These are phyloP conservation scores for Ochropleura leucogaster DNA, from an alignment of 2,888 invertebrate genomes.

Conservation along the genomic window DNA sequence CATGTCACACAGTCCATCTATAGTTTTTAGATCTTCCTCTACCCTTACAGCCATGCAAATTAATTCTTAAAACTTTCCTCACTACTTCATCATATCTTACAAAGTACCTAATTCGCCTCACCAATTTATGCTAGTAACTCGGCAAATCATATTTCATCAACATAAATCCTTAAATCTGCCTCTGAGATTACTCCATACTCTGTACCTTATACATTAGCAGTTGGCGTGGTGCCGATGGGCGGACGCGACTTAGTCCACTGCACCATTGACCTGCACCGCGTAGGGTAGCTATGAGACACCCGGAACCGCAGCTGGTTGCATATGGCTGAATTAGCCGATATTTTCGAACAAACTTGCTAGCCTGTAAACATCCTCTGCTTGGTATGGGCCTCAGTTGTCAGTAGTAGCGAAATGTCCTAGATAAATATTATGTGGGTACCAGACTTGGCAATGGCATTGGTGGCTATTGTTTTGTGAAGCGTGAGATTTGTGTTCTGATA, in stretches of 20 bases:
- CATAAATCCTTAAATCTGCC: background rate
- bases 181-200: constrained; percentile 61
- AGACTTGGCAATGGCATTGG: constrained; percentile 34
- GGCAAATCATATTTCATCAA: background rate
- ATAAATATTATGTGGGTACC: constrained; percentile 25
- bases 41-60: background rate
- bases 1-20: no score
- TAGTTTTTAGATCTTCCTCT: background rate
- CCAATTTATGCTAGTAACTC: no score
- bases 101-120: background rate
- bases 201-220: constrained; percentile 80
- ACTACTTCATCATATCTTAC: background rate
- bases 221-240: constrained; percentile 84
- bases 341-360: constrained; percentile 35
- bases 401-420: constrained; percentile 33
- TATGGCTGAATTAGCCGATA: constrained; percentile 59
- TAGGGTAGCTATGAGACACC: constrained; percentile 84
- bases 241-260: constrained; percentile 89
- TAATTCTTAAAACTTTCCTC: background rate
- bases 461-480: background rate
- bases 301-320: constrained; percentile 54
- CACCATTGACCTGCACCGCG: constrained; percentile 87
- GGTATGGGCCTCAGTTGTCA: constrained; percentile 19
- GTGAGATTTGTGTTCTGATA: background rate
- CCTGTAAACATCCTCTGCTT: constrained; percentile 23